A percentile compares a stretch with the other conserved stretches of the same genome.
Conservation (phyloP, 35 echinoderm and acorn worm species). For the Patiria miniata region DNA sequence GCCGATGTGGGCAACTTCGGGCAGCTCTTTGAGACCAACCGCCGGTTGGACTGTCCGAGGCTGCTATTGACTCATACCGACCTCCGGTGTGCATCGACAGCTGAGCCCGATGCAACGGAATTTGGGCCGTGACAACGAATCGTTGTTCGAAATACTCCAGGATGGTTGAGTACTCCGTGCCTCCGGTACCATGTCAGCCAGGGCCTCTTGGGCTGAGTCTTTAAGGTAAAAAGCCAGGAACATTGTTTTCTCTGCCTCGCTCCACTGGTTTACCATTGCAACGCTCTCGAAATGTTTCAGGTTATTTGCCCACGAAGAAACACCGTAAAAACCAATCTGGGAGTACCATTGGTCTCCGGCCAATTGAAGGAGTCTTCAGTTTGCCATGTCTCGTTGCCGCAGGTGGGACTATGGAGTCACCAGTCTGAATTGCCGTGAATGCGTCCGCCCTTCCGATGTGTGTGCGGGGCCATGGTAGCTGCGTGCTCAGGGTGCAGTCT, state of each 20-base stretch:
- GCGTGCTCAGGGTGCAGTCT: no score
- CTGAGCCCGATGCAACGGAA: conserved; percentile 11
- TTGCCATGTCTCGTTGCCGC: not conserved
- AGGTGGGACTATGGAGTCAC: not conserved
- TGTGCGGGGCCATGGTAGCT: not conserved
- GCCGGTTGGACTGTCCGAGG: not conserved
- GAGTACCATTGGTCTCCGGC: not conserved
- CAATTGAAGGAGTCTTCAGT: not conserved
- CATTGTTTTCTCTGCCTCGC: not conserved
- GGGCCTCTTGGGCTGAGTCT: not conserved
- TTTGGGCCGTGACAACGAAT: conserved; percentile 6
- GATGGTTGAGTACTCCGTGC: not conserved
- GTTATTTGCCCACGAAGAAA: not conserved
- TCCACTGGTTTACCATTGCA: no score
- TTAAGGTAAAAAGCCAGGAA: conserved; percentile 9
- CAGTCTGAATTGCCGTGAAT: not conserved
- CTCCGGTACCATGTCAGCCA: not conserved
- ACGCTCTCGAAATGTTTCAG: no score
- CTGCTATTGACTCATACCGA: not conserved
- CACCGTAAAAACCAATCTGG: not conserved
- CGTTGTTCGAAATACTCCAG: not conserved
- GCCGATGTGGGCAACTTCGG: not conserved
- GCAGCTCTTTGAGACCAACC: conserved; percentile 14
- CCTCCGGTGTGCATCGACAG: conserved; percentile 15
- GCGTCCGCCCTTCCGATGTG: not conserved